Evolutionary conservation across 2,888 invertebrate species (phyloP).

Genomic region (Cephus runcator): DNA sequence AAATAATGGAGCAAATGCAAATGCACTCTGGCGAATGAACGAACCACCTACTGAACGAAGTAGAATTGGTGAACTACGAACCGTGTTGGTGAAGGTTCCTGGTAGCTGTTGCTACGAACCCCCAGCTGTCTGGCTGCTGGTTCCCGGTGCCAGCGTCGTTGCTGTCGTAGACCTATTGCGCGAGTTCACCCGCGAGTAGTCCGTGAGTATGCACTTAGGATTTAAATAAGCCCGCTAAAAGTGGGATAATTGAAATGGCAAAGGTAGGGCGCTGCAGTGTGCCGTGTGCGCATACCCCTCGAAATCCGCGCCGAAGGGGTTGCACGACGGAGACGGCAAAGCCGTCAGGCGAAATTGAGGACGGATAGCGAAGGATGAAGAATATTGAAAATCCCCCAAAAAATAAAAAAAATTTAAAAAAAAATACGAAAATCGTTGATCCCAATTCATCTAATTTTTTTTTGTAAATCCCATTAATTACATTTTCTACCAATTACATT

Average conservation of each 20-base stretch:
- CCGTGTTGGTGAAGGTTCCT: background rate
- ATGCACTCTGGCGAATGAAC: constrained; percentile 43
- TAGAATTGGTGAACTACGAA: background rate
- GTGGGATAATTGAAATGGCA: constrained; percentile 56
- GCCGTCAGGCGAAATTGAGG: background rate
- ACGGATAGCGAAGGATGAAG: background rate
- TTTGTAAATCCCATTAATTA: background rate
- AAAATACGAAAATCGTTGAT: background rate
- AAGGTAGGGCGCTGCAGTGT: constrained; percentile 7
- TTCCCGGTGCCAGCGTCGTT: background rate
- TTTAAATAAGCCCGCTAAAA: constrained; percentile 56
- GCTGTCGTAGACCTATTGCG: background rate
- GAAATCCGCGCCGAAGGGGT: background rate
- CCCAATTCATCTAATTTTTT: background rate
- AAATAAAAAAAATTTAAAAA: too few species aligned
- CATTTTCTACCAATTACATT: background rate
- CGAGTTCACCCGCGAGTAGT: constrained; percentile 13
- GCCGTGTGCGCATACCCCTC: background rate
- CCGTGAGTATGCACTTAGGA: constrained; percentile 53
- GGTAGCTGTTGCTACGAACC: background rate
- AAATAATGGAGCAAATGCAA: constrained; percentile 55
- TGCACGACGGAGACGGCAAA: background rate
- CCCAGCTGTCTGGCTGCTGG: background rate
- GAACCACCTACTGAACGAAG: constrained; percentile 13
- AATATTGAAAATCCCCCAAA: background rate